Conservation (phyloP, 2,888 invertebrate species). For the Drosophila neonasuta region DNA sequence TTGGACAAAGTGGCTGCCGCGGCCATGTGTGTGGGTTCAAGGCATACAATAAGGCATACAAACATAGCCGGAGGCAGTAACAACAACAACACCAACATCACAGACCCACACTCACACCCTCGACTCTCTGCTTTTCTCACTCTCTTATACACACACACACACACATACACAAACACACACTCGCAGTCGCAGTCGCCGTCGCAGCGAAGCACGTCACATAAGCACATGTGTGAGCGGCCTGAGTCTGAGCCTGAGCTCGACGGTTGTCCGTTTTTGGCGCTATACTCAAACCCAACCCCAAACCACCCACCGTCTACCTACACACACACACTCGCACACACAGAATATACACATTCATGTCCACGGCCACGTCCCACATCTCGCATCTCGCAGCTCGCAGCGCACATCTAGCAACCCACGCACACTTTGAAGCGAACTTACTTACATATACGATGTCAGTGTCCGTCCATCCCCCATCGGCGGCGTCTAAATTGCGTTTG, state of each 20-base stretch:
- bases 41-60: constrained; percentile 76
- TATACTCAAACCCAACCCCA: constrained; percentile 53
- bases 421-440: constrained; percentile 62
- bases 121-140: constrained; percentile 19
- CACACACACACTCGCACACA: constrained; percentile 32
- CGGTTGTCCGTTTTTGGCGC: constrained; percentile 70
- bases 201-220: constrained; percentile 45
- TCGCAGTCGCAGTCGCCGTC: background rate
- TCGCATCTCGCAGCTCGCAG: constrained; percentile 53
- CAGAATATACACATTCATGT: constrained; percentile 8
- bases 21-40: constrained; percentile 60
- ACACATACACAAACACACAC: constrained; percentile 22
- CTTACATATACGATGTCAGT: constrained; percentile 68
- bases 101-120: constrained; percentile 29
- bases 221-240: constrained; percentile 59
- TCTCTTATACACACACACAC: constrained; percentile 14
- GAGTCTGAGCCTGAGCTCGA: constrained; percentile 46
- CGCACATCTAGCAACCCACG: constrained; percentile 53
- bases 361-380: constrained; percentile 24
- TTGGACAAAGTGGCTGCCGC: constrained; percentile 74
- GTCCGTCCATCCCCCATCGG: constrained; percentile 67
- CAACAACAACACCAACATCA: constrained; percentile 44
- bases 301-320: constrained; percentile 49
- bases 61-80: constrained; percentile 61
- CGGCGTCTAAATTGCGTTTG: constrained; percentile 73